Percentiles rank a stretch among this genome's conserved stretches.
Conservation (phyloP, 2,888 invertebrate species). For the Pyrgus malvae region DNA sequence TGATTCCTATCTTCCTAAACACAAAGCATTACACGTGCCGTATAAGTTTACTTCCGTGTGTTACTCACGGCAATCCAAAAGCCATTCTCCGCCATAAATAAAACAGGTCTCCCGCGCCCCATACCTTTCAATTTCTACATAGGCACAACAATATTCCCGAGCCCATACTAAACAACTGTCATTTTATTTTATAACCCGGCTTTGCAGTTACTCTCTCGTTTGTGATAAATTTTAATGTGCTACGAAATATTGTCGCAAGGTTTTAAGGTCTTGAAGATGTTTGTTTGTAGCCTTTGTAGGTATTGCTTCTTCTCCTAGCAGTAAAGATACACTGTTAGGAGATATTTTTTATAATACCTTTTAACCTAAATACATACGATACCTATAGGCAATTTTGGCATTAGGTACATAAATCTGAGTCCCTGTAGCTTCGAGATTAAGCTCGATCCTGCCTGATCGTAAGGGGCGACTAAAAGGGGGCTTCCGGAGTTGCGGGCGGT, state of each 20-base stretch:
- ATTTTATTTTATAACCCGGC: slow-evolving; percentile 80
- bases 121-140: slow-evolving; percentile 79
- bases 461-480: no score
- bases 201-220: slow-evolving; percentile 70
- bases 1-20: no score
- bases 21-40: slow-evolving; percentile 31
- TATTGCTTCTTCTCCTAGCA: no score
- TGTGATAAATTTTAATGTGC: slow-evolving; percentile 79
- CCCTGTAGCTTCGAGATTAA: no score
- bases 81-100: slow-evolving; percentile 75
- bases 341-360: no score
- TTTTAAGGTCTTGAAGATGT: neutral
- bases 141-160: slow-evolving; percentile 66
- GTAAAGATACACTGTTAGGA: no score
- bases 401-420: no score
- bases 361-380: no score
- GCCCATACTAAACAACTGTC: slow-evolving; percentile 80
- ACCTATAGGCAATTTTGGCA: no score
- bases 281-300: neutral
- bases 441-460: no score
- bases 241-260: slow-evolving; percentile 69
- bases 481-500: no score
- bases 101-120: slow-evolving; percentile 72
- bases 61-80: slow-evolving; percentile 71
- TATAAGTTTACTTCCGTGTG: slow-evolving; percentile 39